Evolutionary conservation across 2,113 vertebrate species (phyloP).

Genomic region (Ariopsis seemanni): DNA sequence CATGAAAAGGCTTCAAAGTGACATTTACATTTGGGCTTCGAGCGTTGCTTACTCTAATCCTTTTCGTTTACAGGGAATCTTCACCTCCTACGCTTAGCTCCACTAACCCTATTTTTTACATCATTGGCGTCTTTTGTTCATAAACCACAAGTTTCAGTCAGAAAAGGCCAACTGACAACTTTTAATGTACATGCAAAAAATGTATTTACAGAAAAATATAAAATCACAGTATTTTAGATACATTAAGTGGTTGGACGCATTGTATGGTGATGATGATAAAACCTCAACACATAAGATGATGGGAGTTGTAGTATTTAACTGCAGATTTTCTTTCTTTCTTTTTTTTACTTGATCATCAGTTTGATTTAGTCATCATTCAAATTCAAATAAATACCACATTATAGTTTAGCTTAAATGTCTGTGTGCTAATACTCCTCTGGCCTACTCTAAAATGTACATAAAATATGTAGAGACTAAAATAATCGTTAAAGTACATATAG

Average conservation of each 20-base stretch:
- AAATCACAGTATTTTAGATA: not conserved
- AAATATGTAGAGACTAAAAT: not conserved
- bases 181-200: not conserved
- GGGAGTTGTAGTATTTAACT: not conserved
- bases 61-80: constrained; percentile 37
- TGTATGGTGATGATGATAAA: constrained; percentile 49
- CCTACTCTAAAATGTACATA: not conserved
- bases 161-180: constrained; percentile 1
- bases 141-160: constrained; percentile 42
- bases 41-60: constrained; percentile 4
- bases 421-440: not conserved
- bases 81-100: constrained; percentile 57
- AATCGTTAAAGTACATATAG: not conserved
- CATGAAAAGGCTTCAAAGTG: constrained; percentile 19
- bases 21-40: not conserved
- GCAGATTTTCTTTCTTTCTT: not conserved
- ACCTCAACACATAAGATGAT: not conserved
- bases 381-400: not conserved
- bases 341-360: not conserved
- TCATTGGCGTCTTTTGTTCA: constrained; percentile 46
- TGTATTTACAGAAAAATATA: not conserved
- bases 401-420: not conserved
- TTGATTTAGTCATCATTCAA: not conserved
- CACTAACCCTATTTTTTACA: constrained; percentile 55
- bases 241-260: constrained; percentile 20